A percentile compares a stretch with the other conserved stretches of the same genome.
phyloP scores from a whole-genome alignment of 2,113 vertebrate genomes.

The Hippocampus mohnikei region DNA sequence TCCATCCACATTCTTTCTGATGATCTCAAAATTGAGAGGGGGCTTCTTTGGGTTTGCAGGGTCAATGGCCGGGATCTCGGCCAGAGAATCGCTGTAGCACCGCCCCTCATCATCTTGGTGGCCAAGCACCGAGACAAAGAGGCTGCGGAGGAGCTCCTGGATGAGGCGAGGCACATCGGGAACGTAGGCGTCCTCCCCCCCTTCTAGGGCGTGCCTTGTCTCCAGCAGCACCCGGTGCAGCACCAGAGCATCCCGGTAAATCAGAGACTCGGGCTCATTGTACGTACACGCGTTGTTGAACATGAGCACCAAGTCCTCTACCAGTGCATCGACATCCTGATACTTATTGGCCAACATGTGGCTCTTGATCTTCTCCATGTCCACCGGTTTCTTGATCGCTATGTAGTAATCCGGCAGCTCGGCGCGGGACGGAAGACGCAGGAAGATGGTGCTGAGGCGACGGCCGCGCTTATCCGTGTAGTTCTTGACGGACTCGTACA shows the following conservation, averaged over 20 bases:
- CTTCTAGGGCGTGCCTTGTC: conserved; percentile 90
- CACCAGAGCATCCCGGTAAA: conserved; percentile 94
- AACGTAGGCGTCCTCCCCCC: conserved; percentile 90
- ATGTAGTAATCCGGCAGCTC: conserved; percentile 98
- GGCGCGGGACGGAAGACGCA: conserved; percentile 91
- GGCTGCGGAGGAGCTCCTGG: conserved; percentile 95
- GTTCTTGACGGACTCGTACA: conserved; percentile 96
- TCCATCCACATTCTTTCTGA: conserved; percentile 89
- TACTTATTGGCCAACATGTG: conserved; percentile 99
- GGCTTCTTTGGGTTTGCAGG: conserved; percentile 83
- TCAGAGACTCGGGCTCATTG: conserved; percentile 94
- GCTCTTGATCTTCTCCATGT: conserved; percentile 97
- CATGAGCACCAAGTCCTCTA: conserved; percentile 98
- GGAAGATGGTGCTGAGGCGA: conserved; percentile 95
- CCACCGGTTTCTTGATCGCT: conserved; percentile 95
- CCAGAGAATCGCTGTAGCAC: conserved; percentile 98
- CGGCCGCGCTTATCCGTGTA: conserved; percentile 96
- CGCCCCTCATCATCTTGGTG: conserved; percentile 97
- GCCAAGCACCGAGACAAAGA: conserved; percentile 95
- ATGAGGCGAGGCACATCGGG: conserved; percentile 93
- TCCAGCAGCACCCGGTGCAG: conserved; percentile 92
- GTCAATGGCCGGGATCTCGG: conserved; percentile 89
- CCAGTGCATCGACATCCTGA: conserved; percentile 96
- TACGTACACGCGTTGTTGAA: conserved; percentile 99
- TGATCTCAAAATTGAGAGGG: conserved; percentile 90